Evolutionary conservation across 2,113 vertebrate genomes (phyloP), one percentile per base, ranked within the genome.

Genomic region (Esox niger): DNA sequence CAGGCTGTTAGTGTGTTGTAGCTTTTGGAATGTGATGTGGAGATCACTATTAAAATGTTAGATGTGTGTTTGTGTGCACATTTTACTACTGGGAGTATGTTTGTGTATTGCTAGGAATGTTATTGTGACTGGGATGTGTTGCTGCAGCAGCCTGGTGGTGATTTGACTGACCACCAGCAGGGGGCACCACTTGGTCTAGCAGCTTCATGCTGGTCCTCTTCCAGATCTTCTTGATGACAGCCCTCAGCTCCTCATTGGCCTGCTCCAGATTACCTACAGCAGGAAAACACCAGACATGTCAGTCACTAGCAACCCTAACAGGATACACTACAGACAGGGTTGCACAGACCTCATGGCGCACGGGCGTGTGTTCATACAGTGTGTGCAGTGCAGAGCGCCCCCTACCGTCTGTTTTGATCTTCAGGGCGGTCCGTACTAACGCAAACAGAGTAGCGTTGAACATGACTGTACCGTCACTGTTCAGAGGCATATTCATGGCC

Each of bases 141-240:
- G 72, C 35, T 30, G 23, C 26, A 62, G 76, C 17, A 73, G 38
- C 38, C 38, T 52, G 5, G n/a, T 25, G 57, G 8, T 6, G 23
- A 32, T 73, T 77, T 31, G 69, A 98, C 97, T 98, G 90, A 99
- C 97, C 97, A 82, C 97, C 96, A 90, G 97, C 96, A 25, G 97
- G 97, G 80, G 97, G 97, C 71, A 99, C 97, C 65, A 99, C 95
- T 96, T 99, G 97, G 81, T 99, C 97, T 66, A 99, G 92, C 2
- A 99, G 91, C 65, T 99, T 99, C 97, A 99, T 99, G 86, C 96
- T 98, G 0, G 97, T 99, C 87, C 96, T 93, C 86, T 99, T 99
- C 96, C 97, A 99, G 77, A 99, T 99, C 89, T 99, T 99, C 91
- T 99, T 99, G 75, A 99, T 99, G 73, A 99, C 96, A 0, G 97